Percentiles rank a stretch among this genome's conserved stretches.
phyloP scores from a whole-genome alignment of 1,140 invertebrate species.

The Zaprionus ghesquierei region DNA sequence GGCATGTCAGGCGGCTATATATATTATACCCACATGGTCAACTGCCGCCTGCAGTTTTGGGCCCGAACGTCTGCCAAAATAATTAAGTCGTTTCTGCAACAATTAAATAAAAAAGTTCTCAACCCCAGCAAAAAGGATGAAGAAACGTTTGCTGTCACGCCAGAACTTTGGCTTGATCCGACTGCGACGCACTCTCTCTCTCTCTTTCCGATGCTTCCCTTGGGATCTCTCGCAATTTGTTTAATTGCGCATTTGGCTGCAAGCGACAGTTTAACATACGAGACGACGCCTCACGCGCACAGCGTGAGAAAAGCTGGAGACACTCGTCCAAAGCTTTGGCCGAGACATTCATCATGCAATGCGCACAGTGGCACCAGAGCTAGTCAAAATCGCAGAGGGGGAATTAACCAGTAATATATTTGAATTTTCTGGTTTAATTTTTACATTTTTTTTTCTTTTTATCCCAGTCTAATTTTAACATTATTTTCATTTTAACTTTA shows the following conservation, averaged over 20 bases:
- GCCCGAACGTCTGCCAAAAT: conserved; percentile 69
- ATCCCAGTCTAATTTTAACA: too few species aligned
- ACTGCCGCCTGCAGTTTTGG: conserved; percentile 46
- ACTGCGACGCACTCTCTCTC: background rate
- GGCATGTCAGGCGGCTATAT: conserved; percentile 31
- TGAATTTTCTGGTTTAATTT: too few species aligned
- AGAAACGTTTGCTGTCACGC: background rate
- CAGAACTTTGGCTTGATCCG: conserved; percentile 6
- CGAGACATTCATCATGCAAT: conserved; percentile 54
- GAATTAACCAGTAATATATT: background rate
- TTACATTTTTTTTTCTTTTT: too few species aligned
- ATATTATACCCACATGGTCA: conserved; percentile 5
- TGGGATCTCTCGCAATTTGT: conserved; percentile 78
- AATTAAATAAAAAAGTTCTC: conserved; percentile 77
- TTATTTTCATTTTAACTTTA: too few species aligned
- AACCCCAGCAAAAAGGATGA: conserved; percentile 1
- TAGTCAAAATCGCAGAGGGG: background rate
- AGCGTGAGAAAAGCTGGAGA: conserved; percentile 72
- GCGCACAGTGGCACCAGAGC: conserved; percentile 19
- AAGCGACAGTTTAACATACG: conserved; percentile 81
- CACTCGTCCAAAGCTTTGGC: conserved; percentile 32
- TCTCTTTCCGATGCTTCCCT: background rate
- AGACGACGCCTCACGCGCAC: conserved; percentile 49
- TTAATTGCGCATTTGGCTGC: conserved; percentile 76
- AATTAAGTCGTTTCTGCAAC: conserved; percentile 81